Base-by-base conservation (phyloP, 2,113 vertebrate species). In the Toxotes jaculatrix region DNA sequence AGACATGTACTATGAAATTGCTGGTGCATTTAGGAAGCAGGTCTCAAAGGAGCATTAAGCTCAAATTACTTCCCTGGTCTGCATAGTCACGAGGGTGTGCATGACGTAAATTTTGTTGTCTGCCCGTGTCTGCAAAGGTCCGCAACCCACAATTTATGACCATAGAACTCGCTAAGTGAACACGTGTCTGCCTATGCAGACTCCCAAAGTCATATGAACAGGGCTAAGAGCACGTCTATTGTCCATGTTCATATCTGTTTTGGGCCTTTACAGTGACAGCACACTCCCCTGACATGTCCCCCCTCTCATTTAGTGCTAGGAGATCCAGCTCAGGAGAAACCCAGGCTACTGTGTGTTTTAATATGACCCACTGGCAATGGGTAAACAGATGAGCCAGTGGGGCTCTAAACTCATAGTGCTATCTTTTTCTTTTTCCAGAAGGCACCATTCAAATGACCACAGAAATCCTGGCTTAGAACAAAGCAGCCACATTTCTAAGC, bases 381-480 rank as follows among this genome's bases (percentile, higher is more conserved):
- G 67, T 77, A 62, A 77, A 81, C 23, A 83, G 65, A 83, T 68
- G 51, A 87, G 53, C 73, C 79, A 74, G 47, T 71, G 72, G 82
- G 51, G 57, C 40, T 69, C 34, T 56, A 77, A 43, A 84, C 79
- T 71, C 72, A 83, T 49, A 53, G 32, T 56, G 45, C 66, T 64
- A 77, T 49, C 67, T 59, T 64, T 59, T 69, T 69, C 42, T 59
- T 72, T 76, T 80, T 80, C 69, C 67, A 53, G 40, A 27, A 74
- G 43, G 74, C 57, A 27, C 42, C 40, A 74, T 70, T 87, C n/a
- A 88, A 83, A 86, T 84, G 70, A 75, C 53, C 75, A 86, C 78
- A 80, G 47, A 67, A 80, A 78, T 31, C 14, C 51, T 79, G 34
- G n/a, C 65, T 82, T 14, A 47, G 45, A 75, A 57, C 74, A 47